phyloP scores from a whole-genome alignment of 1,140 invertebrate species.

The Drosophila tani region DNA sequence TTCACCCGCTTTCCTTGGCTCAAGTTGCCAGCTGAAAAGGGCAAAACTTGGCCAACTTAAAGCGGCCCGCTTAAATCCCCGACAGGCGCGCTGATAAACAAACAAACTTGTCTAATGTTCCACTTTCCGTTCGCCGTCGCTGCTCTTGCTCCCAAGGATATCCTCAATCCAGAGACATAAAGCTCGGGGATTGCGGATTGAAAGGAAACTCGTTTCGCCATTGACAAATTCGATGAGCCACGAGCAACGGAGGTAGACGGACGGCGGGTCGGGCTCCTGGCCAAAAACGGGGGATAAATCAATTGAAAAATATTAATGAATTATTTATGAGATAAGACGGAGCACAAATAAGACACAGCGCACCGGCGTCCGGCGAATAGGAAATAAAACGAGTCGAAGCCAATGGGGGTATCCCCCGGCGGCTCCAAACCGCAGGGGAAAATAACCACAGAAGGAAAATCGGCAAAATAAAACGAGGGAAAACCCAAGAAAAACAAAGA shows the following conservation, averaged over 20 bases:
- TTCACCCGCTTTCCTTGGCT: constrained; percentile 18
- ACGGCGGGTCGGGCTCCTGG: constrained; percentile 6
- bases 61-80: constrained; percentile 39
- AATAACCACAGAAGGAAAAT: constrained; percentile 35
- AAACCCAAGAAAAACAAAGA: constrained; percentile 22
- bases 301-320: constrained; percentile 79
- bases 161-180: constrained; percentile 35
- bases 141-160: constrained; percentile 32
- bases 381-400: constrained; percentile 28
- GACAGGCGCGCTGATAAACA: constrained; percentile 52
- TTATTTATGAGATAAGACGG: constrained; percentile 69
- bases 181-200: constrained; percentile 19
- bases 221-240: constrained; percentile 56
- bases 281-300: constrained; percentile 65
- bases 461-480: not conserved
- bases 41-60: constrained; percentile 50
- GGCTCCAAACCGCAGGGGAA: constrained; percentile 31
- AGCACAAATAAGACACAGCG: constrained; percentile 20
- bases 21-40: constrained; percentile 23
- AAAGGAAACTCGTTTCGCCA: constrained; percentile 45
- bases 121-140: constrained; percentile 32
- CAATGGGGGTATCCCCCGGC: constrained; percentile 25
- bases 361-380: constrained; percentile 6
- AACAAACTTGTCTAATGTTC: constrained; percentile 58
- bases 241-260: not conserved